These are phyloP conservation scores for Heliconius cydno DNA, from an alignment of 2,888 invertebrate genomes.

Conservation along the genomic window DNA sequence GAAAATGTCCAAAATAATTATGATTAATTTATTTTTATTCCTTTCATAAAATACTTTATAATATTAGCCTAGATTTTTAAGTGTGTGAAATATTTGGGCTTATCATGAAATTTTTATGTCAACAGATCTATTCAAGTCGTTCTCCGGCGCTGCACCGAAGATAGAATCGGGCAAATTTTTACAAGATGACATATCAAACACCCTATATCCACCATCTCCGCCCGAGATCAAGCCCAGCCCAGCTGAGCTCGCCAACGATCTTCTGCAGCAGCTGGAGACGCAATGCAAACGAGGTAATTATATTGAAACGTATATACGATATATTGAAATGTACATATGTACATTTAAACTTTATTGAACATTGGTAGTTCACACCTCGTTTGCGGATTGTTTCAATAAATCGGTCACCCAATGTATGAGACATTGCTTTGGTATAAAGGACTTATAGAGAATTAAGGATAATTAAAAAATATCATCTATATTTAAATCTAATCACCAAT, in stretches of 20 bases:
- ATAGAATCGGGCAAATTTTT: slow-evolving; percentile 62
- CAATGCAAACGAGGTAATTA: slow-evolving; percentile 86
- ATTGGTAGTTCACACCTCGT: neutral
- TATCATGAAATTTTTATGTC: neutral
- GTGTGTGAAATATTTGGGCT: neutral
- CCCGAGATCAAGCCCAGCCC: slow-evolving; percentile 73
- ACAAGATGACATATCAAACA: slow-evolving; percentile 64
- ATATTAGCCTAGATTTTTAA: neutral
- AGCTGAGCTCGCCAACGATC: slow-evolving; percentile 85
- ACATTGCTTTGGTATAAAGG: neutral
- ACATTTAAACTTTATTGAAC: neutral
- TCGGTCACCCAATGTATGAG: neutral
- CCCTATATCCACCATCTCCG: slow-evolving; percentile 75
- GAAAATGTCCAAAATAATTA: too few relatives aligned
- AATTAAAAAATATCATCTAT: too few relatives aligned
- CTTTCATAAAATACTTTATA: too few relatives aligned
- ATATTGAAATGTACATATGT: neutral
- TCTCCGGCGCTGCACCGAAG: slow-evolving; percentile 72
- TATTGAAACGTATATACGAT: neutral
- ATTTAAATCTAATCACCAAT: too few relatives aligned
- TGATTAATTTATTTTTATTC: too few relatives aligned
- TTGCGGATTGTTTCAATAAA: neutral
- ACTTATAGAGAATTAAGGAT: too few relatives aligned
- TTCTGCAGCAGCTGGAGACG: slow-evolving; percentile 87
- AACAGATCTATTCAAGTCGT: slow-evolving; percentile 74